These are phyloP conservation scores for Cervus canadensis DNA, from an alignment of 2,113 vertebrate genomes.

Conservation along the genomic window DNA sequence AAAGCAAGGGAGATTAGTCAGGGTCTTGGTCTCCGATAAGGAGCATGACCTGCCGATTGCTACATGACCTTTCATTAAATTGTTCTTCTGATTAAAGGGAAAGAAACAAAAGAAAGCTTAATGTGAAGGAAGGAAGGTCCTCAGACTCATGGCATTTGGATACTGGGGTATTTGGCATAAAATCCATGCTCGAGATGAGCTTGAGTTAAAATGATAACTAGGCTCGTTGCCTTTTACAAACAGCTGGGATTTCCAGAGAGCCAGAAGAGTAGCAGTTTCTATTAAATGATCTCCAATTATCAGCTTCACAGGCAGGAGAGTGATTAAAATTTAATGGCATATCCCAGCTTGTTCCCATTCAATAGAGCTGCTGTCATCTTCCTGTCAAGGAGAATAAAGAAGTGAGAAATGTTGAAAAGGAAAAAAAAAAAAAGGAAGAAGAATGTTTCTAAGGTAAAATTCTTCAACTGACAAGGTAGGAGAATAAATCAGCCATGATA, in stretches of 20 bases:
- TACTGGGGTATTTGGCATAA: not conserved
- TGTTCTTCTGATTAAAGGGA: not conserved
- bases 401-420: not conserved
- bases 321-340: conserved; percentile 68
- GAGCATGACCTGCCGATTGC: not conserved
- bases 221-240: not conserved
- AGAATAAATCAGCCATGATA: conserved; percentile 41
- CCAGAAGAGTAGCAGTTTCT: not conserved
- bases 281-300: conserved; percentile 56
- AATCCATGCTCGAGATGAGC: not conserved
- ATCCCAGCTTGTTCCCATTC: conserved; percentile 45
- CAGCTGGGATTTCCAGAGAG: not conserved
- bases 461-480: conserved; percentile 47
- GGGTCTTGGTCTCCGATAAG: not conserved
- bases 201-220: not conserved
- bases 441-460: conserved; percentile 48
- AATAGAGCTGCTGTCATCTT: conserved; percentile 19
- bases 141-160: not conserved
- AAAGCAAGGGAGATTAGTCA: not conserved
- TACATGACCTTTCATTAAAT: not conserved
- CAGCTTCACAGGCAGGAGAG: conserved; percentile 45
- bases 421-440: too few relatives aligned
- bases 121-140: not conserved
- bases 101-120: not conserved
- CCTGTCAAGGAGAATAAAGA: conserved; percentile 45